phyloP scores from a whole-genome alignment of 2,888 invertebrate species.

The Eulithis testata region DNA sequence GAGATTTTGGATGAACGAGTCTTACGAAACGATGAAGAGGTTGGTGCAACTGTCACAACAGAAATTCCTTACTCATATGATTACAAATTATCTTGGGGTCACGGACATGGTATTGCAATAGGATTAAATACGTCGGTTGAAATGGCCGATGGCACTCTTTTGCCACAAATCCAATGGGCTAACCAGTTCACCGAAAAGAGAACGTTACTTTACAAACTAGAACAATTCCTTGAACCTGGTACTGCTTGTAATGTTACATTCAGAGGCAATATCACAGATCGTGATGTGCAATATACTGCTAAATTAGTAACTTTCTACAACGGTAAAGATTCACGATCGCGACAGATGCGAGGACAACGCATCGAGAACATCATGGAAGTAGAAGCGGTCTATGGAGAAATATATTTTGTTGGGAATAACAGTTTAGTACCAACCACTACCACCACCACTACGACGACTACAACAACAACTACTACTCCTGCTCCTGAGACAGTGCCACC shows the following conservation, averaged over 20 bases:
- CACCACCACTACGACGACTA: slow-evolving; percentile 86
- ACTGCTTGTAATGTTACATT: slow-evolving; percentile 93
- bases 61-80: slow-evolving; percentile 89
- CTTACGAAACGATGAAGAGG: slow-evolving; percentile 82
- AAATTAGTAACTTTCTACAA: slow-evolving; percentile 88
- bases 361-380: slow-evolving; percentile 89
- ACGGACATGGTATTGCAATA: slow-evolving; percentile 88
- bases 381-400: slow-evolving; percentile 88
- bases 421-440: slow-evolving; percentile 91
- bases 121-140: slow-evolving; percentile 88
- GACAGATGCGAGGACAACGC: slow-evolving; percentile 86
- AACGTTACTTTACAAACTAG: slow-evolving; percentile 85
- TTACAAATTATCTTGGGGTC: slow-evolving; percentile 91
- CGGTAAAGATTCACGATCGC: slow-evolving; percentile 84
- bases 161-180: slow-evolving; percentile 89
- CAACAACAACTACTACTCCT: slow-evolving; percentile 84
- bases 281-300: slow-evolving; percentile 90
- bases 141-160: slow-evolving; percentile 82
- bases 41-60: slow-evolving; percentile 87
- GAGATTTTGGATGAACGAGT: slow-evolving; percentile 81
- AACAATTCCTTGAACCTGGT: slow-evolving; percentile 89
- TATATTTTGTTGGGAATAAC: slow-evolving; percentile 90
- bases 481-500: slow-evolving; percentile 82
- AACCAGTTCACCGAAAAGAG: slow-evolving; percentile 81
- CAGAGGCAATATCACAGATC: slow-evolving; percentile 88